Base-by-base conservation (phyloP, 2,888 invertebrate genomes). In the Sphecodes monilicornis region DNA sequence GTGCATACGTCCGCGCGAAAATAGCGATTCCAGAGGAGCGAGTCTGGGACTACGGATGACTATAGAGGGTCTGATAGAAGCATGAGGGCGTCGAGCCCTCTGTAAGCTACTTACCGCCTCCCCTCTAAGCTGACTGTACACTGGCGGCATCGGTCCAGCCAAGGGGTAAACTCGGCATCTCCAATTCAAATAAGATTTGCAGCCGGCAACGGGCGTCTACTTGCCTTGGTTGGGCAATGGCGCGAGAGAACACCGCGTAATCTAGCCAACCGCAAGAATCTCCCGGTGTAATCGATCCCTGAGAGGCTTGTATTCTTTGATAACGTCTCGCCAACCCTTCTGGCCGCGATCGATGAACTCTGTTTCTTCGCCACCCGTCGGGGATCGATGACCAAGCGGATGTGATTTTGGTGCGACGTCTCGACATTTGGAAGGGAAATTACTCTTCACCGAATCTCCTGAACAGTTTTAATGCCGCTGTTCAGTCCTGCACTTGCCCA, bases 131-230 rank as follows among this genome's bases (percentile, higher is more conserved):
- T 90, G 85, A 87, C 92, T 89, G 90, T 88, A 88, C 85, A 85
- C 86, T 77, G 82, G 81, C 85, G 77, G 84, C 75, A 75, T 60
- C 78, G 85, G 85, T 88, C 87, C 86, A 85, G 85, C 90, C 85
- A 82, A 88, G 87, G 88, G 86, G 91, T 91, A 91, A 91, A 89
- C 91, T 89, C 85, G 84, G 75, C 86, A 92, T 92, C 89, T 91
- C 90, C 92, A 92, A 92, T 92, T 92, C 92, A 92, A 92, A 92
- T 91, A 91, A 91, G 92, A 92, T 91, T 91, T 90, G 87, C 86
- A 81, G 80, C 74, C 83, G 82, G 84, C 78, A 70, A 75, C 85
- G 75, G 76, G 22, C 79, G 88, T 80, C 85, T 50, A 57, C 70
- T 75, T 78, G 77, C 78, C 76, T 71, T 78, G 50, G 76, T 71